phyloP scores from a whole-genome alignment of 2,113 vertebrate species.

The Cyanoramphus novaezelandiae region DNA sequence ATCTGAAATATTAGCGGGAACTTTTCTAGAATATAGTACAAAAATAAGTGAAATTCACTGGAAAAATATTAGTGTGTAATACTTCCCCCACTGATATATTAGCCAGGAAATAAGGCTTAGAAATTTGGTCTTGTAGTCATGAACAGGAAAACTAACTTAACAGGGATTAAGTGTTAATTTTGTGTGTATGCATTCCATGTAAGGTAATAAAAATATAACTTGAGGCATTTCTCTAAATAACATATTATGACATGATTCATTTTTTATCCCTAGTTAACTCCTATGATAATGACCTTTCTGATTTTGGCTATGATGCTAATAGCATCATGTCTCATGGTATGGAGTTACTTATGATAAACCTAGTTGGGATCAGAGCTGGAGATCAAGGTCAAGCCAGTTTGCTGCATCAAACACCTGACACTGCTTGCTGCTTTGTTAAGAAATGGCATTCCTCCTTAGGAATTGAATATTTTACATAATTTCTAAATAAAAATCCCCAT shows the following conservation, averaged over 20 bases:
- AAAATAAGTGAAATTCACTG: background rate
- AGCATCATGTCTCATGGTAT: background rate
- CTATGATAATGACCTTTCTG: background rate
- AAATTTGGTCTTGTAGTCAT: background rate
- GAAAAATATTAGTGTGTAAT: background rate
- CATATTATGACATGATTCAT: background rate
- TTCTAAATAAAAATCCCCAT: background rate
- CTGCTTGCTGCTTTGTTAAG: background rate
- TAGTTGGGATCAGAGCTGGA: background rate
- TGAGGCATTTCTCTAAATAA: background rate
- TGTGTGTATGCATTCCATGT: background rate
- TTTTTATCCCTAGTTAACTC: background rate
- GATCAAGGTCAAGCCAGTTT: background rate
- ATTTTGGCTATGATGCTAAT: background rate
- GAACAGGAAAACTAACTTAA: background rate
- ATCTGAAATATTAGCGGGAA: background rate
- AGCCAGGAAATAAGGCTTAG: background rate
- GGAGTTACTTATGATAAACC: background rate
- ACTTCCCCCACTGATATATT: background rate
- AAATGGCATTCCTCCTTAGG: background rate
- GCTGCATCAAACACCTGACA: background rate
- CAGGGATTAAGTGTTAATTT: background rate
- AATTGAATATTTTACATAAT: background rate
- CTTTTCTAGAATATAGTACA: background rate
- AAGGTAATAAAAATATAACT: background rate